phyloP scores from a whole-genome alignment of 1,140 invertebrate species.

The Lepidurus arcticus region DNA sequence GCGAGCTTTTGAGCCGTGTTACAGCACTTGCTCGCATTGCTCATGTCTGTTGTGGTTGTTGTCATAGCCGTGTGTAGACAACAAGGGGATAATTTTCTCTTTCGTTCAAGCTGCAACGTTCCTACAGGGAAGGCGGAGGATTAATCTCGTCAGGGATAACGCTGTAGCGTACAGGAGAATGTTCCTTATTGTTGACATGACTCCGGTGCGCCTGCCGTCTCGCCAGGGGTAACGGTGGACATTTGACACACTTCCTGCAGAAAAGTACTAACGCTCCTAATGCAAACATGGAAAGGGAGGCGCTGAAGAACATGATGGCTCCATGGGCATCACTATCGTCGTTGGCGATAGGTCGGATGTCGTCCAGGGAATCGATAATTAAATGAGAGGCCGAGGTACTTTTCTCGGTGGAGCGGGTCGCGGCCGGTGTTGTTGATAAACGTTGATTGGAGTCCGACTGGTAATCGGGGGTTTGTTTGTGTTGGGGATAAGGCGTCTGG shows the following conservation, averaged over 20 bases:
- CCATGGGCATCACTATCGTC: constrained; percentile 32
- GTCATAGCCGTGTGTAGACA: not conserved
- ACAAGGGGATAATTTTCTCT: not conserved
- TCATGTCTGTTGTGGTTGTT: not conserved
- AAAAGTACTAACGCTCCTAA: constrained; percentile 40
- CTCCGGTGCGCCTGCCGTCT: constrained; percentile 36
- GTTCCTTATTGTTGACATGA: constrained; percentile 38
- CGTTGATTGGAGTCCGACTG: not conserved
- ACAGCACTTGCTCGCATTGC: no score
- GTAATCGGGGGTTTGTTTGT: not conserved
- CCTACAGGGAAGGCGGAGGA: not conserved
- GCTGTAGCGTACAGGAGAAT: constrained; percentile 39
- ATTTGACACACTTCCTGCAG: constrained; percentile 41
- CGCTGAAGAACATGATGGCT: constrained; percentile 41
- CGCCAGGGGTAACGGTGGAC: constrained; percentile 36
- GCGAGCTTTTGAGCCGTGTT: not conserved
- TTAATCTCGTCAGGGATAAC: constrained; percentile 39
- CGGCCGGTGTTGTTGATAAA: not conserved
- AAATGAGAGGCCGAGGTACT: constrained; percentile 31
- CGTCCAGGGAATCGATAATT: constrained; percentile 35
- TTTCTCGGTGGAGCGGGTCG: not conserved
- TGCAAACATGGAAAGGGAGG: constrained; percentile 41
- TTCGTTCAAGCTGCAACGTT: not conserved
- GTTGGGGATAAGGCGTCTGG: not conserved
- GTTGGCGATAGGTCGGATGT: constrained; percentile 32